Percentiles rank a stretch among this genome's conserved stretches.
Conservation (phyloP, 2,797 vertebrate species). For the Selene dorsalis region DNA sequence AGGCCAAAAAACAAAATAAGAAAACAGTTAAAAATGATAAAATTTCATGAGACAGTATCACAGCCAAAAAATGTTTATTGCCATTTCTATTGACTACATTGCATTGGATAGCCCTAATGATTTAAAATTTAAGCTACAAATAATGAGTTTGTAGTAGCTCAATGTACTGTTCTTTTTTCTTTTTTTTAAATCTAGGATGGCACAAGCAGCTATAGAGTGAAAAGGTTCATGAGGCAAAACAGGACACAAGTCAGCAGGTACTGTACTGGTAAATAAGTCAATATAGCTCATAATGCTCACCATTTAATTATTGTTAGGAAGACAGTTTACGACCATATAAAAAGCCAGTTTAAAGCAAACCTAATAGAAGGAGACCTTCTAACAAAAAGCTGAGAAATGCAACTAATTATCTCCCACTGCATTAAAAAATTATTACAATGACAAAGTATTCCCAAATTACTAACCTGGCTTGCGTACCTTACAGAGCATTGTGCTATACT, state of each 20-base stretch:
- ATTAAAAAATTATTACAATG: constrained; percentile 34
- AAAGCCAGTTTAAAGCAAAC: constrained; percentile 57
- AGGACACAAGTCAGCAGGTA: constrained; percentile 59
- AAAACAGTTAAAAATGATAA: background rate
- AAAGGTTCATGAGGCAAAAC: constrained; percentile 60
- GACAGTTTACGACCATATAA: constrained; percentile 69
- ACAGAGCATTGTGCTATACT: constrained; percentile 76
- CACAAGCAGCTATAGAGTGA: constrained; percentile 49
- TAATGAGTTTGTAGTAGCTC: constrained; percentile 43
- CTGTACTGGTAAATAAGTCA: constrained; percentile 66
- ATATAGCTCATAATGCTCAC: constrained; percentile 76
- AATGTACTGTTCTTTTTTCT: constrained; percentile 25
- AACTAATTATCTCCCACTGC: constrained; percentile 35
- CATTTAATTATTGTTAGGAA: constrained; percentile 71
- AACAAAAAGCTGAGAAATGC: constrained; percentile 32
- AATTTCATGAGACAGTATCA: constrained; percentile 42
- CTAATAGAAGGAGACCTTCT: constrained; percentile 61
- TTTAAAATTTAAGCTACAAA: constrained; percentile 43
- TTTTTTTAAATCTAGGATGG: constrained; percentile 40
- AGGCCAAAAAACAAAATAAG: background rate
- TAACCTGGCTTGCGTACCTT: constrained; percentile 50
- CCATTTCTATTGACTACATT: constrained; percentile 55
- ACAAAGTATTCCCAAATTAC: constrained; percentile 49
- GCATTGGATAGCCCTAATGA: constrained; percentile 35
- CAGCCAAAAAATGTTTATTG: constrained; percentile 68